A percentile compares a stretch with the other conserved stretches of the same genome.
Evolutionary conservation across 2,113 vertebrate genomes (phyloP).

Genomic region (Limnothrissa miodon): DNA sequence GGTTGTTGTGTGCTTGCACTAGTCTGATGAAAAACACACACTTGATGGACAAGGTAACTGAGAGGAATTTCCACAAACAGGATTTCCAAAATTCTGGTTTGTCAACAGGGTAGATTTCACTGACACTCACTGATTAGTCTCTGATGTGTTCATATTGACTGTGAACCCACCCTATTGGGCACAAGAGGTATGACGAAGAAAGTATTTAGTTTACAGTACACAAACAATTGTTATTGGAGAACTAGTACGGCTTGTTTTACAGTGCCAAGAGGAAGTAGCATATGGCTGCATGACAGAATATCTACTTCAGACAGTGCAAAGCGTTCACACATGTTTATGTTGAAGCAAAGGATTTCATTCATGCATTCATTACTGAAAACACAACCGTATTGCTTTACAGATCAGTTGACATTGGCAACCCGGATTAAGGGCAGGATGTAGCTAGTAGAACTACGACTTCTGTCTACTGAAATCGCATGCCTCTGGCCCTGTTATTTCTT

Average conservation of each 20-base stretch:
- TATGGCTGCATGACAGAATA: no score
- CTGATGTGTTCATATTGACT: neutral
- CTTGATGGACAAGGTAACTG: conserved; percentile 82
- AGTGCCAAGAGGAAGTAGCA: no score
- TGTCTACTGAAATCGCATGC: no score
- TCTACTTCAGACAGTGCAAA: neutral
- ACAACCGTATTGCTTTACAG: neutral
- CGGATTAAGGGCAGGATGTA: neutral
- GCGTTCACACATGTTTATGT: neutral
- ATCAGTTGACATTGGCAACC: neutral
- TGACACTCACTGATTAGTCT: neutral
- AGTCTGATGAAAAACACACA: conserved; percentile 81
- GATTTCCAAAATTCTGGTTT: neutral
- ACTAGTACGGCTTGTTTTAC: no score
- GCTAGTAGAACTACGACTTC: no score
- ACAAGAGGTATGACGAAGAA: neutral
- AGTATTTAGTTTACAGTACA: neutral
- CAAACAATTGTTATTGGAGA: no score
- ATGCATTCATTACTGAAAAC: neutral
- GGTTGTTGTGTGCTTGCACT: conserved; percentile 92
- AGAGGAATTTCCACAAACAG: neutral
- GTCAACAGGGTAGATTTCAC: neutral
- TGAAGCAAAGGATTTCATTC: neutral
- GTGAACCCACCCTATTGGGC: neutral
- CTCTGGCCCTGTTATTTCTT: no score